Evolutionary conservation across 2,113 vertebrate species (phyloP), one percentile per base, ranked within the genome.

Genomic region (Aptenodytes patagonicus): DNA sequence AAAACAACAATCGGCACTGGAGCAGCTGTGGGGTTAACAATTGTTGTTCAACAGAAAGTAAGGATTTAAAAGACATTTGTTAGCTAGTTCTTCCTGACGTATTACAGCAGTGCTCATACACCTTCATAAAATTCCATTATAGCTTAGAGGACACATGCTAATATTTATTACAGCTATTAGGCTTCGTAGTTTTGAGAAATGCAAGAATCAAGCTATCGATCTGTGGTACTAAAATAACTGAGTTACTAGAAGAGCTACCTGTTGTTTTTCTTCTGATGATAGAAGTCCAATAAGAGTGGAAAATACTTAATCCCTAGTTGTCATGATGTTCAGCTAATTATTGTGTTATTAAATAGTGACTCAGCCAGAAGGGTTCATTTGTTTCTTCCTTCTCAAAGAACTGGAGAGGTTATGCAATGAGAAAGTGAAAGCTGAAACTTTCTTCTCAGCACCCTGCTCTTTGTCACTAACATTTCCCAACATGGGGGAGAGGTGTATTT

Each of bases 341-440:
- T 89, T 83, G 34, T 38, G 38, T 85, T 94, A 96, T 80, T 91
- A 94, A 95, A 87, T 87, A 95, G 54, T 88, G 89, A 83, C 60
- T 96, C 89, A 95, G 42, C 32, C 51, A 94, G 71, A 71, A 72
- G 34, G 6, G 66, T 69, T 90, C 42, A 80, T 86, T 95, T 88
- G 29, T 95, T 95, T 91, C 57, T 92, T 95, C 61, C 46, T 87
- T 76, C 51, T 85, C 46, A 47, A 92, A 87, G 61, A 70, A 55
- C 55, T 55, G 57, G 49, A 87, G 62, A 73, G 26, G n/a, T 86
- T 90, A 77, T 51, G 60, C 47, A 76, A 69, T 36, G 34, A 54
- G 58, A 87, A 94, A 75, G 38, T 36, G 42, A 91, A 94, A 96
- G 51, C 38, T 83, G 46, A 77, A 93, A 75, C 81, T 82, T 95